These are phyloP conservation scores for Theocolax elegans DNA, from an alignment of 1,140 invertebrate species.

Conservation along the genomic window DNA sequence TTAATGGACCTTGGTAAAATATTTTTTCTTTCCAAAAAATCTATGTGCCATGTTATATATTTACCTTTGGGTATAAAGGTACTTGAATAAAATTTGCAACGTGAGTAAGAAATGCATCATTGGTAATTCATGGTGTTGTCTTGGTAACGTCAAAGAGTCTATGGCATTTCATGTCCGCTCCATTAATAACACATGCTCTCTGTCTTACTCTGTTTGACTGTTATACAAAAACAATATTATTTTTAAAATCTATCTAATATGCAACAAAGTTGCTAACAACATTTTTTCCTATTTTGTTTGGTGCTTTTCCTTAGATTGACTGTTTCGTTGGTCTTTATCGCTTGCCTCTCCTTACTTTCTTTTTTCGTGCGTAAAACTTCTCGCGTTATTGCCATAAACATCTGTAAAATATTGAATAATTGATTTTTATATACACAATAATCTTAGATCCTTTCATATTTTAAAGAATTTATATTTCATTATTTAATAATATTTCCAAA, in stretches of 20 bases:
- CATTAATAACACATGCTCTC: slow-evolving; percentile 52
- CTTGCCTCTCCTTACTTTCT: slow-evolving; percentile 72
- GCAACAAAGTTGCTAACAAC: slow-evolving; percentile 60
- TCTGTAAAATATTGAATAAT: slow-evolving; percentile 68
- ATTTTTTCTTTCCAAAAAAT: slow-evolving; percentile 24
- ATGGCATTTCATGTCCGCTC: slow-evolving; percentile 54
- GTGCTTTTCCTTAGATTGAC: slow-evolving; percentile 68
- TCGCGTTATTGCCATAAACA: slow-evolving; percentile 80
- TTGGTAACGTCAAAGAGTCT: slow-evolving; percentile 43
- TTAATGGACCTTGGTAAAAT: slow-evolving; percentile 27
- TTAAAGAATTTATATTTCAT: too few species aligned
- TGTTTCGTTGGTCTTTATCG: slow-evolving; percentile 71
- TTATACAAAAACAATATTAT: slow-evolving; percentile 46
- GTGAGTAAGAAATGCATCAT: slow-evolving; percentile 42
- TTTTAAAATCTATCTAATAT: slow-evolving; percentile 47
- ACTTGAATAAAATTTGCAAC: slow-evolving; percentile 36
- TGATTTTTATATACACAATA: too few species aligned
- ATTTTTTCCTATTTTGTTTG: slow-evolving; percentile 64
- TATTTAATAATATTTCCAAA: too few species aligned
- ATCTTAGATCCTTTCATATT: too few species aligned
- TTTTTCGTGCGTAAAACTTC: slow-evolving; percentile 78
- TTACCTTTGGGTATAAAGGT: slow-evolving; percentile 39
- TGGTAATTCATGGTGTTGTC: slow-evolving; percentile 41
- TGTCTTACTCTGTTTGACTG: slow-evolving; percentile 54
- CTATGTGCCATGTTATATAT: slow-evolving; percentile 23